Evolutionary conservation across 2,888 invertebrate genomes (phyloP).

Genomic region (Quadroppia sp.): DNA sequence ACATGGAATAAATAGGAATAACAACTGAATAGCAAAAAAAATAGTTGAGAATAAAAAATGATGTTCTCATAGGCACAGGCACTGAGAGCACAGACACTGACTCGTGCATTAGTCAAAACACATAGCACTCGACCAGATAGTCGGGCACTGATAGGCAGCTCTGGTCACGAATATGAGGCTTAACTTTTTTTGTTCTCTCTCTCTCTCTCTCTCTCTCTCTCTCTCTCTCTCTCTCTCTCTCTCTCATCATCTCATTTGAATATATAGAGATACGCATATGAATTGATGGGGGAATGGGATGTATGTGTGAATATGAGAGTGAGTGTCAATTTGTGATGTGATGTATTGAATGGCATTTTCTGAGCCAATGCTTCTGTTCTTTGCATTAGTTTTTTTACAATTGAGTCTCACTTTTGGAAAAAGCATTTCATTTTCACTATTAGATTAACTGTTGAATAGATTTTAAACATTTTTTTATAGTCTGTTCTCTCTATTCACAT

Average conservation of each 20-base stretch:
- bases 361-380: not conserved
- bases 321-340: not conserved
- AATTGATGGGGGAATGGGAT: conserved; percentile 1
- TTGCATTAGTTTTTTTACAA: not conserved
- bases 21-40: not conserved
- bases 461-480: too few species aligned
- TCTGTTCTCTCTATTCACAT: too few species aligned
- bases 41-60: not conserved
- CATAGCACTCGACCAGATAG: not conserved
- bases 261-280: not conserved
- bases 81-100: too few species aligned
- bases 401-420: not conserved
- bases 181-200: too few species aligned
- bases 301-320: not conserved
- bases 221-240: not conserved
- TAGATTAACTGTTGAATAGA: not conserved
- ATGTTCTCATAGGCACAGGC: not conserved
- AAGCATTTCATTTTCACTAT: not conserved
- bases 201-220: too few species aligned
- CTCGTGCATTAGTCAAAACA: not conserved
- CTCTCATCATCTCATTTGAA: not conserved
- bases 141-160: not conserved
- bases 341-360: not conserved
- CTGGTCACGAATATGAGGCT: not conserved
- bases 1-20: not conserved